Base-by-base conservation (phyloP, 2,888 invertebrate genomes). In the Stenotaenia linearis region DNA sequence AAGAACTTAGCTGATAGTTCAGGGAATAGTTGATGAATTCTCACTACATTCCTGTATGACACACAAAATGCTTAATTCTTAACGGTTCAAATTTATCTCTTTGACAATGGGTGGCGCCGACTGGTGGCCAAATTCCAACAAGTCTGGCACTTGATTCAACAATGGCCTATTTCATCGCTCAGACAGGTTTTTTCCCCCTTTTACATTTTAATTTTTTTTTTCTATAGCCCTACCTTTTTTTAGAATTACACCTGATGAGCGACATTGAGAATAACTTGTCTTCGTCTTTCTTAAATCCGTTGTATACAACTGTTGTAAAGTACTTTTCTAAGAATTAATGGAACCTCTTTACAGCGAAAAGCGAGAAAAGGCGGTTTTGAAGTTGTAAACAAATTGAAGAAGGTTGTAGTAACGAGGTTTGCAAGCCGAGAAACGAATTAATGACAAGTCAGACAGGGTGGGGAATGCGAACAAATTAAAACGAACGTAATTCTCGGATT, bases 71-170 rank as follows among this genome's bases (percentile, higher is more conserved):
- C 56, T 56, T 56, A 56, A 56, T 56, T 56, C 56, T 56, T 56
- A 56, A 56, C 21, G 56, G 4, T 18, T 7, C 56, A 56, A 56
- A 18, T 56, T 56, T 56, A 56, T 56, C 56, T 56, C 56, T 21
- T 18, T 56, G 56, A 56, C 56, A 56, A 56, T 56, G 56, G 56
- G 56, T 56, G 56, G 56, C 56, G 56, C 56, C 56, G 56, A 56
- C 56, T 56, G 56, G 56, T 56, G 56, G 56, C 56, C 56, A 21
- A 56, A 56, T 56, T 56, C 56, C 56, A 56, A 23, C 56, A 23
- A 21, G 56, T 56, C 56, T 56, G 56, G 56, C 56, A 56, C 21
- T 56, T 21, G 56, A 56, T 56, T 56, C 56, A 56, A 56, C 56
- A 56, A 56, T 56, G 56, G 56, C 56, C 56, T 23, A 56, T 21